Percentiles rank a stretch among this genome's conserved stretches.
Evolutionary conservation across 2,113 vertebrate species (phyloP).

Genomic region (Psephotus haematonotus): DNA sequence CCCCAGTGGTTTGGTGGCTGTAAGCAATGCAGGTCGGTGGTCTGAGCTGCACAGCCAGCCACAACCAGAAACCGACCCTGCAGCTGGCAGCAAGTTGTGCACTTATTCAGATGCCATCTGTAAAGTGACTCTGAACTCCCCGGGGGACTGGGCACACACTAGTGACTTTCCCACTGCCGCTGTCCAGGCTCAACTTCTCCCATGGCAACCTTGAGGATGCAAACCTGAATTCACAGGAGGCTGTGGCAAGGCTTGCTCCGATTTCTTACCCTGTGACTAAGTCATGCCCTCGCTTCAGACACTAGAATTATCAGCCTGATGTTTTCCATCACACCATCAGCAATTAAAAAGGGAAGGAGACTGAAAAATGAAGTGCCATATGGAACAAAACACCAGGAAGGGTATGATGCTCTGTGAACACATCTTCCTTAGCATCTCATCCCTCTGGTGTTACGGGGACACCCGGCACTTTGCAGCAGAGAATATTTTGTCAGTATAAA

Average conservation of each 20-base stretch:
- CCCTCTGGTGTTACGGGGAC: not conserved
- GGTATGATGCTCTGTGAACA: not conserved
- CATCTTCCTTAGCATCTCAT: not conserved
- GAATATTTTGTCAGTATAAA: not conserved
- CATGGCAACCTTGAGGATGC: not conserved
- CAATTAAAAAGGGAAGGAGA: not conserved
- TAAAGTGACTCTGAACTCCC: not conserved
- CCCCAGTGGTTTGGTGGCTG: not conserved
- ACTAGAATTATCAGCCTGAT: not conserved
- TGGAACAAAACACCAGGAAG: not conserved
- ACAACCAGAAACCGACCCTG: not conserved
- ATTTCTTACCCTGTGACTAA: not conserved
- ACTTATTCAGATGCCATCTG: not conserved
- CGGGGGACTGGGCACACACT: accelerated
- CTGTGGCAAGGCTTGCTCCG: not conserved
- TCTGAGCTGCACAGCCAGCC: not conserved
- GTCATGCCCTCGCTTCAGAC: not conserved
- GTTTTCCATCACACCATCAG: not conserved
- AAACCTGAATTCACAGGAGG: not conserved
- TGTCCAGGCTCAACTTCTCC: not conserved
- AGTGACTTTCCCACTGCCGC: not conserved
- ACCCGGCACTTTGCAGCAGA: not conserved
- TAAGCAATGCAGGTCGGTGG: not conserved
- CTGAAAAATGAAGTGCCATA: not conserved
- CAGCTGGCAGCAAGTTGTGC: not conserved